Evolutionary conservation across 1,140 invertebrate genomes (phyloP).

Genomic region (Meloidogyne exigua): DNA sequence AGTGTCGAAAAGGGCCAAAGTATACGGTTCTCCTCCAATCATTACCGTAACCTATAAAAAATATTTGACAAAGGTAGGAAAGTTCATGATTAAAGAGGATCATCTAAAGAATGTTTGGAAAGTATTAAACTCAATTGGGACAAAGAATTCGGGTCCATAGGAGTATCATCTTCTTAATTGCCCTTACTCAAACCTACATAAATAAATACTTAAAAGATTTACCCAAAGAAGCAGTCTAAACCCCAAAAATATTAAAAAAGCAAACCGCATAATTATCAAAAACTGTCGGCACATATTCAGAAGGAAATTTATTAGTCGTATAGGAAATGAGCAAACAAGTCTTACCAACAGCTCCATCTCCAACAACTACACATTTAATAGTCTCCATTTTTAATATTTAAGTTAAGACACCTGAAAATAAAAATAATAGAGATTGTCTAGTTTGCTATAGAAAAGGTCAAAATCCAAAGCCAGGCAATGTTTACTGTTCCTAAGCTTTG

Average conservation of each 20-base stretch:
- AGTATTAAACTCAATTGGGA: too few species aligned
- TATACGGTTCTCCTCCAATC: conserved; percentile 85
- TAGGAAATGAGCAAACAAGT: conserved; percentile 88
- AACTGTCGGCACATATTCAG: conserved; percentile 55
- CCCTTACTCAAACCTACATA: too few species aligned
- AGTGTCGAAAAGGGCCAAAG: conserved; percentile 93
- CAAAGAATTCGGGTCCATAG: too few species aligned
- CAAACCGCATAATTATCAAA: conserved; percentile 65
- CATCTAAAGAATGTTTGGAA: too few species aligned
- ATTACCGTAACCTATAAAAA: conserved; percentile 63
- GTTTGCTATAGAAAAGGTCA: too few species aligned
- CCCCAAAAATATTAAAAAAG: conserved; percentile 11
- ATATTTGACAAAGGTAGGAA: too few species aligned
- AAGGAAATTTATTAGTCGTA: conserved; percentile 76
- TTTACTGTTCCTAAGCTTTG: too few species aligned
- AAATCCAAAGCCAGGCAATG: too few species aligned
- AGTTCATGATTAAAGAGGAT: too few species aligned
- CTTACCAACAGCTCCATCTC: conserved; percentile 72
- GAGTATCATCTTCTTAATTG: too few species aligned
- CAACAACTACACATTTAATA: conserved; percentile 80
- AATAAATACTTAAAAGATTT: too few species aligned
- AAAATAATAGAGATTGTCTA: too few species aligned
- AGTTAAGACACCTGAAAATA: neutral
- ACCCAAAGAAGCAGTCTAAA: neutral
- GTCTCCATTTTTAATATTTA: conserved; percentile 79